These are phyloP conservation scores for cat (Felis catus) DNA, from an alignment of 2,113 vertebrate species.

Conservation along the genomic window DNA sequence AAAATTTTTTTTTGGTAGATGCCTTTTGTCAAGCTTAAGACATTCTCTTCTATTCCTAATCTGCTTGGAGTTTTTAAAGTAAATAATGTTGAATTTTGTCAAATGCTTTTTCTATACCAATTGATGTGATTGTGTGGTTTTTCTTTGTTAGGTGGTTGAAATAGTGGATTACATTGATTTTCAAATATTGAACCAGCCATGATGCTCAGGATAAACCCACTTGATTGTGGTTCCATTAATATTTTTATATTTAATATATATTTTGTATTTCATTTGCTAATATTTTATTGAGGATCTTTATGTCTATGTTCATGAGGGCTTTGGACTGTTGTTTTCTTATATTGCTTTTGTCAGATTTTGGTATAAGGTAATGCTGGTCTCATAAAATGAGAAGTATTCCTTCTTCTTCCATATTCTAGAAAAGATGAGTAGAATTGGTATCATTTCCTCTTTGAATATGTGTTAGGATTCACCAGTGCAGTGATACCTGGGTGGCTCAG, in stretches of 20 bases:
- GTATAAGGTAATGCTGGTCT: background rate
- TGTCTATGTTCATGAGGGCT: background rate
- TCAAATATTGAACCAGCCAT: background rate
- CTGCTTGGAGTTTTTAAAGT: background rate
- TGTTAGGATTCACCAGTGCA: background rate
- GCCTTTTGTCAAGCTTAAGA: background rate
- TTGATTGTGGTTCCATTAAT: background rate
- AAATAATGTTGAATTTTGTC: background rate
- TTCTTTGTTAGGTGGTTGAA: background rate
- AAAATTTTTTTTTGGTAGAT: background rate
- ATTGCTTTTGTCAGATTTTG: background rate
- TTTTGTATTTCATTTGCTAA: background rate
- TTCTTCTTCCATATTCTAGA: background rate
- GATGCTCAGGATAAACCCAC: background rate
- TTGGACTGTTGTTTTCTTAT: background rate
- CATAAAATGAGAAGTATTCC: background rate
- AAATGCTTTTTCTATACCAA: background rate
- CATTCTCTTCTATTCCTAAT: background rate
- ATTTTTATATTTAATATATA: background rate
- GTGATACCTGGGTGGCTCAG: too few relatives aligned
- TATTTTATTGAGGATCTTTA: slow-evolving; percentile 6
- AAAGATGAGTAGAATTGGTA: background rate
- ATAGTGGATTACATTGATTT: background rate
- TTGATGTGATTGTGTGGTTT: background rate
- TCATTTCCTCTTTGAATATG: background rate